Evolutionary conservation across 2,888 invertebrate genomes (phyloP), one percentile per base, ranked within the genome.

Genomic region (Aplocera efformata): DNA sequence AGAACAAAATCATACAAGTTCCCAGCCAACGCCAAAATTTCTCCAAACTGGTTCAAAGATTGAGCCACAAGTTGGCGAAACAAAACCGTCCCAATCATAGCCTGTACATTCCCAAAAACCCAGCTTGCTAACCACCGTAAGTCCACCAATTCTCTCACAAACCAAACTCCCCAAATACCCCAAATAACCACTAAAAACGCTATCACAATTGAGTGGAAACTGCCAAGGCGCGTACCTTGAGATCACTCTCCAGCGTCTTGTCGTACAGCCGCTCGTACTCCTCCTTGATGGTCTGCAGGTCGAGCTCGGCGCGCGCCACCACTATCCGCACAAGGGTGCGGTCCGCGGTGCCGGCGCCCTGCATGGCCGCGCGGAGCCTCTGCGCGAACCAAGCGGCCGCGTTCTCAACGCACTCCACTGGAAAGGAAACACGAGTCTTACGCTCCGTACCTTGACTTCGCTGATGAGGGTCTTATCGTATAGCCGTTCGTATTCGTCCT

Each of bases 341-440:
- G 80, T 94, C 94, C 69, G 93, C 91, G 2, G 94, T 94, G 41
- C 94, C 94, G 28, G 90, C 66, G 0, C 94, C 94, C 56, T 90
- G 89, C 90, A 94, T 91, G 2, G 93, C 90, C 34, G 80, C 73
- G 45, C 93, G 90, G 7, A 94, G 76, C 0, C 92, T 84, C 46
- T 88, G 88, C 35, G 94, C 94, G 79, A 93, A 94, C 84, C 91
- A 94, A 1, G 91, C 90, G 1, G 92, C 78, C 3, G 91, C 89
- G 56, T 89, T 90, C 64, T 92, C 91, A 22, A 92, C 92, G 71
- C 92, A 92, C 70, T 93, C 92, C 63, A 94, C 94, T 94, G 79
- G 8, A 72, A 72, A 31, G 13, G 5, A 17, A 5, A 5, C 13
- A 5, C 13, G 5, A 17, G 5, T 5, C 13, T 2, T 5, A 17